phyloP scores from a whole-genome alignment of 1,140 invertebrate genomes.

The Drosophila gunungcola region DNA sequence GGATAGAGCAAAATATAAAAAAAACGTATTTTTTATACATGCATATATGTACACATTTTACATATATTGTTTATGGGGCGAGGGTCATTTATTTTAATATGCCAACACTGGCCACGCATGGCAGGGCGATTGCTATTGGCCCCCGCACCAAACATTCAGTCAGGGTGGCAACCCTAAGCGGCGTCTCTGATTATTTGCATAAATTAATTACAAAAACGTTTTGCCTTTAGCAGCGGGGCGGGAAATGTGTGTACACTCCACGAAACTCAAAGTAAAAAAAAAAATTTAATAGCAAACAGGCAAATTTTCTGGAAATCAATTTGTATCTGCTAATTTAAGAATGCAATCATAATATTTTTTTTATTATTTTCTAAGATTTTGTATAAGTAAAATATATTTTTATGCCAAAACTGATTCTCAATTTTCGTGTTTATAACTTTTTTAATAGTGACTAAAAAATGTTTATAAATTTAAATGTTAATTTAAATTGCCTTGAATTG shows the following conservation, averaged over 20 bases:
- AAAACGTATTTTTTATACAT: slow-evolving; percentile 30
- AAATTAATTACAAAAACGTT: slow-evolving; percentile 80
- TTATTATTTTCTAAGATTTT: too few species aligned
- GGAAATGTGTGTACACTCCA: slow-evolving; percentile 19
- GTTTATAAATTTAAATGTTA: not conserved
- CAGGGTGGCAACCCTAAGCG: slow-evolving; percentile 33
- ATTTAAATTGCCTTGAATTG: not conserved
- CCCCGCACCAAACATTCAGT: not conserved
- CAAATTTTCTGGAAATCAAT: too few species aligned
- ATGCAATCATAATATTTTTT: too few species aligned
- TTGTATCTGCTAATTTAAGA: too few species aligned
- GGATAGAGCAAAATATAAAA: not conserved
- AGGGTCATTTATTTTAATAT: slow-evolving; percentile 78
- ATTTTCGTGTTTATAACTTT: too few species aligned
- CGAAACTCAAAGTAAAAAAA: not conserved
- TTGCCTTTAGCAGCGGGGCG: slow-evolving; percentile 18
- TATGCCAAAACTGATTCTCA: too few species aligned
- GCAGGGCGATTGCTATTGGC: slow-evolving; percentile 40
- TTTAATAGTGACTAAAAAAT: too few species aligned
- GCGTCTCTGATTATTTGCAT: slow-evolving; percentile 74
- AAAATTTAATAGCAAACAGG: not conserved
- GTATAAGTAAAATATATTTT: too few species aligned
- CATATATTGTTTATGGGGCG: slow-evolving; percentile 25
- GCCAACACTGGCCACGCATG: slow-evolving; percentile 57
- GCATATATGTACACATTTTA: slow-evolving; percentile 15